Evolutionary conservation across 2,113 vertebrate species (phyloP).

Genomic region (Puma concolor): DNA sequence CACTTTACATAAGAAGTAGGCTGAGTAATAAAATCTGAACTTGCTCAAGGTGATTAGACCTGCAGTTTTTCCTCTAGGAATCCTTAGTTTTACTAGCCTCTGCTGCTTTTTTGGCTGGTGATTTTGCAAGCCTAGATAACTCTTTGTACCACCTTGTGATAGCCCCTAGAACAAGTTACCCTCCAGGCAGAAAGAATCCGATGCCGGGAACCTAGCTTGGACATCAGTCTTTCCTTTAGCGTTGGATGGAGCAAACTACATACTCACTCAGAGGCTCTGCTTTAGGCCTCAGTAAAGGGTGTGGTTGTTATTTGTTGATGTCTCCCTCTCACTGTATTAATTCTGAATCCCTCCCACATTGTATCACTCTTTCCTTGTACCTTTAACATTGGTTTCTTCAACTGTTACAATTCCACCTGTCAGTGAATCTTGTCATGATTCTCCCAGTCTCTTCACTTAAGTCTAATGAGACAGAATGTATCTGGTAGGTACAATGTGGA

Average conservation of each 20-base stretch:
- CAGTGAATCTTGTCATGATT: neutral
- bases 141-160: neutral
- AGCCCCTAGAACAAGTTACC: neutral
- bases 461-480: neutral
- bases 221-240: neutral
- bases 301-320: neutral
- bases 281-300: neutral
- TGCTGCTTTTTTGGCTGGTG: neutral
- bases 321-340: neutral
- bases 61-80: neutral
- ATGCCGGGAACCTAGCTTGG: neutral
- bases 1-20: neutral
- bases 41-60: neutral
- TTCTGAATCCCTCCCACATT: neutral
- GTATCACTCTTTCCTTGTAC: neutral
- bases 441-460: neutral
- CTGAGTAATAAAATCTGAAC: neutral
- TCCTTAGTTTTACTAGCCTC: neutral
- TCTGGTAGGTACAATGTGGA: neutral
- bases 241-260: neutral
- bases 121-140: neutral
- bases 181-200: neutral
- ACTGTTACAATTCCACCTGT: neutral
- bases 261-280: neutral
- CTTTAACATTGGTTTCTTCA: neutral